Percentiles rank a stretch among this genome's conserved stretches.
Evolutionary conservation across 2,797 vertebrate species (phyloP).

Genomic region (Yasuhikotakia modesta): DNA sequence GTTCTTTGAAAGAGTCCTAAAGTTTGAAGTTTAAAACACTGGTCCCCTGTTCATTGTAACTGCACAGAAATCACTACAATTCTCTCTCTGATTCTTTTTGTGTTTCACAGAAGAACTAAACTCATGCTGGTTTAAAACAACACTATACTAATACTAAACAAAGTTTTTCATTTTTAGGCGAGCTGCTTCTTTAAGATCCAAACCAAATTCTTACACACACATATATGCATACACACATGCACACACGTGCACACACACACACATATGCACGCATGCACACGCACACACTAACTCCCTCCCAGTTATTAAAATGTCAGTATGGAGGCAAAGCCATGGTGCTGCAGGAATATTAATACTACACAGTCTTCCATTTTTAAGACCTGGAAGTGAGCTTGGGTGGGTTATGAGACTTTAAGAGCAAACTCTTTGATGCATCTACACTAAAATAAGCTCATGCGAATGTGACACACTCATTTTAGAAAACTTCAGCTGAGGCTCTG

Average conservation of each 20-base stretch:
- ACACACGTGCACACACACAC: constrained; percentile 19
- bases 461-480: constrained; percentile 32
- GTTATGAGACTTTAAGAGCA: constrained; percentile 16
- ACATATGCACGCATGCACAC: too few relatives aligned
- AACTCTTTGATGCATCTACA: constrained; percentile 30
- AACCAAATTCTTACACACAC: constrained; percentile 21
- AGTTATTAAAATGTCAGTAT: constrained; percentile 53
- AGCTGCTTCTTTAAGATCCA: constrained; percentile 17
- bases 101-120: background rate
- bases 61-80: too few relatives aligned
- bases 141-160: background rate
- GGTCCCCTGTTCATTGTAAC: too few relatives aligned
- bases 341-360: constrained; percentile 41
- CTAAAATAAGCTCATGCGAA: constrained; percentile 35
- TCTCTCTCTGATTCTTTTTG: background rate
- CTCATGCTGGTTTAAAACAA: background rate
- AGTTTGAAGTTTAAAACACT: too few relatives aligned
- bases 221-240: constrained; percentile 2
- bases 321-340: constrained; percentile 24
- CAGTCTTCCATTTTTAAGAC: constrained; percentile 38
- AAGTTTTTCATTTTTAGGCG: background rate
- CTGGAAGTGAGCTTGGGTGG: constrained; percentile 3
- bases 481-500: constrained; percentile 12
- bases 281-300: constrained; percentile 20
- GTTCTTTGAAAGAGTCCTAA: too few relatives aligned